These are phyloP conservation scores for Druon quercuslanigerum DNA, from an alignment of 1,140 invertebrate genomes.

Conservation along the genomic window DNA sequence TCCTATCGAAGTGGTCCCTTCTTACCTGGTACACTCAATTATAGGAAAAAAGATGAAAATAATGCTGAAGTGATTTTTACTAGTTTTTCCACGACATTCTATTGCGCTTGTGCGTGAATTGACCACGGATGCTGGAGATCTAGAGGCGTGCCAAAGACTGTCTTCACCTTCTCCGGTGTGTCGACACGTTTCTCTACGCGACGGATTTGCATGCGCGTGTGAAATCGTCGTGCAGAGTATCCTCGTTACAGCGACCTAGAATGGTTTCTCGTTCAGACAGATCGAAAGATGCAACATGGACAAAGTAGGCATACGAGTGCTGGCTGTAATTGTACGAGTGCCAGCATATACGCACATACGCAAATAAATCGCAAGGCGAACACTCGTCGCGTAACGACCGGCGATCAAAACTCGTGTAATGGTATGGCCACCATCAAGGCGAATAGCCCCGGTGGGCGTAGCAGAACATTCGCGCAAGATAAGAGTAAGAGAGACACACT, in stretches of 20 bases:
- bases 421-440: slow-evolving; percentile 64
- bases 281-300: slow-evolving; percentile 60
- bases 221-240: slow-evolving; percentile 47
- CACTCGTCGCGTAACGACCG: slow-evolving; percentile 61
- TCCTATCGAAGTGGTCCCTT: not conserved
- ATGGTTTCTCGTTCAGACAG: slow-evolving; percentile 29
- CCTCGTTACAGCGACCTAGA: slow-evolving; percentile 52
- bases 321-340: slow-evolving; percentile 1
- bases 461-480: slow-evolving; percentile 29
- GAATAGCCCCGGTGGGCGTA: slow-evolving; percentile 65
- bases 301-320: slow-evolving; percentile 63
- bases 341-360: not conserved
- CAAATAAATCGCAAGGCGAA: slow-evolving; percentile 45
- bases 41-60: not conserved
- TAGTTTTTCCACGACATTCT: slow-evolving; percentile 53
- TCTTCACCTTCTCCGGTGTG: slow-evolving; percentile 23
- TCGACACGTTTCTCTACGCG: slow-evolving; percentile 27
- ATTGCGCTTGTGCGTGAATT: slow-evolving; percentile 24
- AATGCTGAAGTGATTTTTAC: not conserved
- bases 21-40: too few species aligned
- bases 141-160: slow-evolving; percentile 37
- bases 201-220: slow-evolving; percentile 51
- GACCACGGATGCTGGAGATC: slow-evolving; percentile 1
- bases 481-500: slow-evolving; percentile 40
- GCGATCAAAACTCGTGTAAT: slow-evolving; percentile 73